Evolutionary conservation across 2,113 vertebrate species (phyloP).

Genomic region (Puffinus mauretanicus): DNA sequence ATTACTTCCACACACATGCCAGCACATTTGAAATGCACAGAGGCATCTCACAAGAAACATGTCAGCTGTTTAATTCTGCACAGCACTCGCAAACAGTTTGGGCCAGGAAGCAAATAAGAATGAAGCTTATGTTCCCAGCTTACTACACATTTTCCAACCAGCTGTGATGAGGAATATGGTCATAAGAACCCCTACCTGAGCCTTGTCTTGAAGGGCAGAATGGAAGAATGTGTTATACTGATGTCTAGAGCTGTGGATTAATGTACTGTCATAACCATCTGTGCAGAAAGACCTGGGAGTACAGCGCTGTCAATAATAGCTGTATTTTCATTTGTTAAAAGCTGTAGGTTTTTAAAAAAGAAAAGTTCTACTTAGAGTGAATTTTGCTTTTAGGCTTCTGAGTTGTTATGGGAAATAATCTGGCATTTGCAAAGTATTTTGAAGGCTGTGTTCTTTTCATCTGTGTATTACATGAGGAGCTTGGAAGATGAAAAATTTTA

Average conservation of each 20-base stretch:
- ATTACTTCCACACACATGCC: not conserved
- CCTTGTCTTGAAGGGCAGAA: not conserved
- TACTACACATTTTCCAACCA: not conserved
- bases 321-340: not conserved
- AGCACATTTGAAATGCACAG: not conserved
- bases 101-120: not conserved
- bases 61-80: not conserved
- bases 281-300: not conserved
- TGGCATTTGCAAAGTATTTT: not conserved
- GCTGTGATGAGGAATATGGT: not conserved
- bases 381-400: not conserved
- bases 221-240: not conserved
- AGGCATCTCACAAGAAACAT: not conserved
- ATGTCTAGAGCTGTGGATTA: not conserved
- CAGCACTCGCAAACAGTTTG: not conserved
- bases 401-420: not conserved
- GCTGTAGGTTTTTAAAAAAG: not conserved
- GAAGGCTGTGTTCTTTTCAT: not conserved
- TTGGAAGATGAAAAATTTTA: not conserved
- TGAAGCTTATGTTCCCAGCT: not conserved
- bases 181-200: not conserved
- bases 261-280: conserved; percentile 21
- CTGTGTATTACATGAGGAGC: not conserved
- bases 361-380: not conserved
- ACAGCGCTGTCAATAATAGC: conserved; percentile 10